Evolutionary conservation across 53 echinoderm and acorn worm genomes (phyloP).

Genomic region (Astropecten irregularis): DNA sequence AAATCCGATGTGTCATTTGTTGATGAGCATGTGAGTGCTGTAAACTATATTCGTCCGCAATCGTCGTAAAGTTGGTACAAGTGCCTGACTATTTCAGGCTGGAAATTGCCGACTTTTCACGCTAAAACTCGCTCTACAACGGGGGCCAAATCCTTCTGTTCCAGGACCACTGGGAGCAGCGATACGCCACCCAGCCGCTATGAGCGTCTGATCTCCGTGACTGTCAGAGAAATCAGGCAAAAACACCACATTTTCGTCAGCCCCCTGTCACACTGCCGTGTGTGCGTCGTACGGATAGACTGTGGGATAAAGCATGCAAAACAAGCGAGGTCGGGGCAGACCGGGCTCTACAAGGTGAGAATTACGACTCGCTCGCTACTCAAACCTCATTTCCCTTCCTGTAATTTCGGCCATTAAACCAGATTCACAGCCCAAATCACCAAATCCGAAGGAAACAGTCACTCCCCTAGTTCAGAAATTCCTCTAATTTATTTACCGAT

Average conservation of each 20-base stretch:
- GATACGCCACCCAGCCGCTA: slow-evolving; percentile 41
- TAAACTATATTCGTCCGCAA: slow-evolving; percentile 44
- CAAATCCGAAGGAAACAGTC: too few relatives aligned
- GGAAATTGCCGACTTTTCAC: slow-evolving; percentile 63
- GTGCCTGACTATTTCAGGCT: slow-evolving; percentile 60
- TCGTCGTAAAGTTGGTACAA: slow-evolving; percentile 63
- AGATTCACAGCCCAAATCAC: too few relatives aligned
- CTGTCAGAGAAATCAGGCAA: slow-evolving; percentile 48
- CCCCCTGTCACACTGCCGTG: slow-evolving; percentile 49
- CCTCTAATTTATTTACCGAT: too few relatives aligned
- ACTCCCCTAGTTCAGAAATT: too few relatives aligned
- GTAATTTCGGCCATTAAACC: too few relatives aligned
- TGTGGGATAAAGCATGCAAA: slow-evolving; percentile 48
- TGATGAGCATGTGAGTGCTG: slow-evolving; percentile 24
- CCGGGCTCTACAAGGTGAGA: slow-evolving; percentile 55
- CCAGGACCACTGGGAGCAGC: slow-evolving; percentile 63
- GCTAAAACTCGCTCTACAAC: slow-evolving; percentile 24
- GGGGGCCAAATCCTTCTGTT: slow-evolving; percentile 59
- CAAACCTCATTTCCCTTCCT: too few relatives aligned
- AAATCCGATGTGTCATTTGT: slow-evolving; percentile 7
- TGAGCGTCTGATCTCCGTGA: slow-evolving; percentile 66
- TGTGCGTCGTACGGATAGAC: slow-evolving; percentile 39
- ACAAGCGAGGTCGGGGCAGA: slow-evolving; percentile 51
- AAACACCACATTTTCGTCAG: slow-evolving; percentile 19
- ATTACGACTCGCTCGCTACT: background rate